Evolutionary conservation across 2,797 vertebrate genomes (phyloP), one percentile per base, ranked within the genome.

Genomic region (Triplophysa bombifrons): DNA sequence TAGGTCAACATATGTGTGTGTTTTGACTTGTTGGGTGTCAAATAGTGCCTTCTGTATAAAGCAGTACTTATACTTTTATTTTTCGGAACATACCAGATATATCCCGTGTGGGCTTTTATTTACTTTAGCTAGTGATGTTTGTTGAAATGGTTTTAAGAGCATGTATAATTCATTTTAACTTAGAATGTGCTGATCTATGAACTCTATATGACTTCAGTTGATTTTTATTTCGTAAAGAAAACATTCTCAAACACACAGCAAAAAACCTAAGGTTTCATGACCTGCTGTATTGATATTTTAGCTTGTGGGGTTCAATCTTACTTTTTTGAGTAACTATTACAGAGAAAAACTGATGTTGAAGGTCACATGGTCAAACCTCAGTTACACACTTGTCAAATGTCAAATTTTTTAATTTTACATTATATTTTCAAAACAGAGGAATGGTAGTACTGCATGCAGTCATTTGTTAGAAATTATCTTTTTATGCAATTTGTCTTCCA

Each of bases 11-110:
- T 34, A 22, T 51, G 1, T 55, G 16, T 27, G 50, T 4, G 38
- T 68, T 41, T 41, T 17, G 53, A 20, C 51, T 20, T 55, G 30
- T 66, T 38, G 22, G 22, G 12, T 58, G 19, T 50, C 30, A 51
- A 63, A 17, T n/a, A 64, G 76, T 78, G 76, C 76, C 56, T 71
- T 71, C 19, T 69, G 34, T 70, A 27, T 71, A 60, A 70, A 20
- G 7, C 11, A 50, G 13, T 48, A 6, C 6, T 44, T 58, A 41
- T 17, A 9, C 16, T 30, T 78, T 38, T 41, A 70, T 1, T 60
- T 19, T 69, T 50, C 20, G 12, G 11, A 22, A 77, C 48, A 10
- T 41, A 25, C 19, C 25, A 10, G 10, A 22, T 34, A 55, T 55
- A 27, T 55, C 20, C 56, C 19, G 0, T 44, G 16, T 66, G 38